Percentiles rank a stretch among this genome's conserved stretches.
phyloP scores from a whole-genome alignment of 2,113 vertebrate species.

The Dicaeum eximium region DNA sequence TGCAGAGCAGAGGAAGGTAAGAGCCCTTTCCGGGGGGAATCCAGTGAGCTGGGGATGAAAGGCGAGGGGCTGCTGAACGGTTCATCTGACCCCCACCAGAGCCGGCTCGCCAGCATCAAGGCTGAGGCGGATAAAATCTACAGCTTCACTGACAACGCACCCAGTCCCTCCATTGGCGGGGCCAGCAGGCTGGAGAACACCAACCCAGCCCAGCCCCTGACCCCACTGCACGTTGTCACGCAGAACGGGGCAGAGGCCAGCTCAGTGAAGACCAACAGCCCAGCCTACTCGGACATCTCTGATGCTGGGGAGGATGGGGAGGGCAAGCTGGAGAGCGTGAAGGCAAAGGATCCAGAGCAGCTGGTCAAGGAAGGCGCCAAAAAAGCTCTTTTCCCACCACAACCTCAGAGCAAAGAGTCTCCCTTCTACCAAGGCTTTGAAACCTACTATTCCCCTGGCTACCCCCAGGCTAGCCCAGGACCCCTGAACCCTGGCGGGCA shows the following conservation, averaged over 20 bases:
- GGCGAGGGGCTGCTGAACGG: conserved; percentile 91
- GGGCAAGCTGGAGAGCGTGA: conserved; percentile 85
- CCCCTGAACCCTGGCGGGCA: conserved; percentile 78
- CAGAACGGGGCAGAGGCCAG: conserved; percentile 94
- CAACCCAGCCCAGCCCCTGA: conserved; percentile 84
- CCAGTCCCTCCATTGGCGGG: conserved; percentile 91
- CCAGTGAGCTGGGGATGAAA: conserved; percentile 81
- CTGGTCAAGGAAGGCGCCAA: conserved; percentile 90
- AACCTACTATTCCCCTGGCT: conserved; percentile 92
- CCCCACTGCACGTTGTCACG: conserved; percentile 86
- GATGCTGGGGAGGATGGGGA: conserved; percentile 97
- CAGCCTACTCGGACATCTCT: conserved; percentile 96
- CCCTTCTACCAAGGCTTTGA: conserved; percentile 92
- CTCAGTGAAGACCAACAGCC: conserved; percentile 95
- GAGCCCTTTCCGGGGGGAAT: conserved; percentile 86
- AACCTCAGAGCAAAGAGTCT: conserved; percentile 88
- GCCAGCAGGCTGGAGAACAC: conserved; percentile 86
- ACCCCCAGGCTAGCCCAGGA: conserved; percentile 87
- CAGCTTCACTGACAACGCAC: conserved; percentile 96
- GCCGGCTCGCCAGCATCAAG: conserved; percentile 96
- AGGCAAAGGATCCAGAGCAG: conserved; percentile 86
- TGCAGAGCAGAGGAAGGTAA: conserved; percentile 89
- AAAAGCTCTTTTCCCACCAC: conserved; percentile 90
- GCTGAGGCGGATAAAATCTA: conserved; percentile 98
- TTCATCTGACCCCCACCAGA: conserved; percentile 91